These are phyloP conservation scores for Geotrupes spiniger DNA, from an alignment of 2,888 invertebrate species.

Conservation along the genomic window DNA sequence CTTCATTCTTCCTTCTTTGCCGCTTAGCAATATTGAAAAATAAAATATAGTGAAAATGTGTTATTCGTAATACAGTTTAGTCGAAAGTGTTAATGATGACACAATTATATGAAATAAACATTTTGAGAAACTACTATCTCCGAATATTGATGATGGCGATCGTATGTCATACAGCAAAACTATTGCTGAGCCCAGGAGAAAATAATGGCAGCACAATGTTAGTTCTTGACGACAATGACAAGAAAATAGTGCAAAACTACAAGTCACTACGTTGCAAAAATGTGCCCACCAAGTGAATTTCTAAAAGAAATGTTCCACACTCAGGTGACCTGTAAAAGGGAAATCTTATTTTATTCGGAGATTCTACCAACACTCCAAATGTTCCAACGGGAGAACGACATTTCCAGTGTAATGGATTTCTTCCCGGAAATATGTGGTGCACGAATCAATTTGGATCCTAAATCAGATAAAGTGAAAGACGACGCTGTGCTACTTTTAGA, in stretches of 20 bases:
- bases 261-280: conserved; percentile 44
- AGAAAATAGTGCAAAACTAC: conserved; percentile 18
- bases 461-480: conserved; percentile 47
- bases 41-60: too few species aligned
- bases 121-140: not conserved
- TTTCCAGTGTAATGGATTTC: conserved; percentile 8
- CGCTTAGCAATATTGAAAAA: too few species aligned
- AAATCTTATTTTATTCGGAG: conserved; percentile 52
- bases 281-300: conserved; percentile 52
- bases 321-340: conserved; percentile 52
- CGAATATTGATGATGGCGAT: not conserved
- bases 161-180: conserved; percentile 29
- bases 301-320: conserved; percentile 53
- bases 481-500: conserved; percentile 55
- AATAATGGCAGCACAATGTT: conserved; percentile 59
- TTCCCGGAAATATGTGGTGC: conserved; percentile 53
- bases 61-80: too few species aligned
- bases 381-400: conserved; percentile 45
- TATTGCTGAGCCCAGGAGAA: conserved; percentile 54
- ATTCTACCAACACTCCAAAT: conserved; percentile 49
- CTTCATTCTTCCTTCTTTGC: too few species aligned
- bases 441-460: conserved; percentile 38
- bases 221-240: conserved; percentile 34
- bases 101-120: not conserved
- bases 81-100: too few species aligned